Evolutionary conservation across 1,140 invertebrate species (phyloP), one percentile per base, ranked within the genome.

Genomic region (Batillaria attramentaria): DNA sequence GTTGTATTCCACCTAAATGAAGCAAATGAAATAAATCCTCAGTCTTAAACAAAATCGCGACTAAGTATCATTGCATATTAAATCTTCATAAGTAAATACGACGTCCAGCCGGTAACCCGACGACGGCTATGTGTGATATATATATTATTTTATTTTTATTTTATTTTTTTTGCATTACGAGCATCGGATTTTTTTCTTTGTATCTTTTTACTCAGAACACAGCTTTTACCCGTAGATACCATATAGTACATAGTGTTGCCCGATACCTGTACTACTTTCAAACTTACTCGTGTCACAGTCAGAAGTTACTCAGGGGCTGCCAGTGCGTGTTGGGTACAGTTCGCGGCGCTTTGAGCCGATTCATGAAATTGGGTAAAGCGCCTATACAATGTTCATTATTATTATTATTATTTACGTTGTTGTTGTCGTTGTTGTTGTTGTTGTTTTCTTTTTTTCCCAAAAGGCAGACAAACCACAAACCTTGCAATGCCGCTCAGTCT

Each of bases 401-500:
- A 50, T 13, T 50, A n/a, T n/a, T n/a, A n/a, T 50, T 50, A 50
- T 50, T n/a, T n/a, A n/a, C n/a, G n/a, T n/a, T n/a, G n/a, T 24
- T 50, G 46, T 50, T 10, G 24, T 13, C 10, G 24, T 50, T 50
- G 10, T 13, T 10, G 10, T 24, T 50, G 24, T 50, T 24, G 24
- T 50, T 24, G 10, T 24, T 50, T 50, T 50, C 10, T 50, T n/a
- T n/a, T n/a, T n/a, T n/a, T n/a, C 24, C 24, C 24, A 24, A 13
- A 13, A 24, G 24, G 24, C 10, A 13, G 10, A 50, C 10, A 50
- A 50, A 50, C 10, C 10, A n/a, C 78, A 84, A 86, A 92, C 91
- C 86, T 91, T 84, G 79, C 92, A 93, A 82, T 92, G 92, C 10
- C 83, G 84, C 28, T 89, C 83, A 41, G 81, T 86, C 6, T 85